phyloP scores from a whole-genome alignment of 2,888 invertebrate genomes.

The Embidobia sp. region DNA sequence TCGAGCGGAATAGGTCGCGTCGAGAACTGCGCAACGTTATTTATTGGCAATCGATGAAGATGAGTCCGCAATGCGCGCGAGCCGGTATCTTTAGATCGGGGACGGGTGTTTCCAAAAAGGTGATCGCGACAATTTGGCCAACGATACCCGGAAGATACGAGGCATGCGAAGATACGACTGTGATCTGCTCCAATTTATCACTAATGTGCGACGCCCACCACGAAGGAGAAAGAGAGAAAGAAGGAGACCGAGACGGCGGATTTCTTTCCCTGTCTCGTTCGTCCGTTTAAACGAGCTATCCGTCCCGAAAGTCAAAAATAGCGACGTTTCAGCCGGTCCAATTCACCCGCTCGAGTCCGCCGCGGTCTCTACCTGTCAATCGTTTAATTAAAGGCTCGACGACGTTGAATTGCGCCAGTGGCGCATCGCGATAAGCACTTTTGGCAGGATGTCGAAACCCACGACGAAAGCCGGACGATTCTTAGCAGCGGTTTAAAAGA shows the following conservation, averaged over 20 bases:
- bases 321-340: constrained; percentile 65
- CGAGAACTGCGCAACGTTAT: constrained; percentile 16
- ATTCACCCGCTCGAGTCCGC: constrained; percentile 55
- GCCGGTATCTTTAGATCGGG: constrained; percentile 77
- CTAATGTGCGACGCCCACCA: constrained; percentile 74
- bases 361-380: constrained; percentile 72
- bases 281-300: constrained; percentile 62
- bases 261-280: constrained; percentile 60
- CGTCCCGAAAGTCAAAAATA: constrained; percentile 72
- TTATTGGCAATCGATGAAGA: constrained; percentile 73
- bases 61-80: constrained; percentile 42
- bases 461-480: constrained; percentile 26
- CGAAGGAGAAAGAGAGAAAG: constrained; percentile 61
- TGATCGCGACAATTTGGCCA: constrained; percentile 77
- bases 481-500: constrained; percentile 40
- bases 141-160: constrained; percentile 77
- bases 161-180: constrained; percentile 73
- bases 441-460: constrained; percentile 45
- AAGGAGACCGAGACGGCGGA: constrained; percentile 50
- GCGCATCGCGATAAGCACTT: constrained; percentile 61
- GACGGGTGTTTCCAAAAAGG: constrained; percentile 73
- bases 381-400: constrained; percentile 71
- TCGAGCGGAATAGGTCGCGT: not conserved
- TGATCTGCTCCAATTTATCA: constrained; percentile 79
- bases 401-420: constrained; percentile 61